A percentile compares a stretch with the other conserved stretches of the same genome.
Conservation (phyloP, 2,888 invertebrate species). For the Aricia artaxerxes region DNA sequence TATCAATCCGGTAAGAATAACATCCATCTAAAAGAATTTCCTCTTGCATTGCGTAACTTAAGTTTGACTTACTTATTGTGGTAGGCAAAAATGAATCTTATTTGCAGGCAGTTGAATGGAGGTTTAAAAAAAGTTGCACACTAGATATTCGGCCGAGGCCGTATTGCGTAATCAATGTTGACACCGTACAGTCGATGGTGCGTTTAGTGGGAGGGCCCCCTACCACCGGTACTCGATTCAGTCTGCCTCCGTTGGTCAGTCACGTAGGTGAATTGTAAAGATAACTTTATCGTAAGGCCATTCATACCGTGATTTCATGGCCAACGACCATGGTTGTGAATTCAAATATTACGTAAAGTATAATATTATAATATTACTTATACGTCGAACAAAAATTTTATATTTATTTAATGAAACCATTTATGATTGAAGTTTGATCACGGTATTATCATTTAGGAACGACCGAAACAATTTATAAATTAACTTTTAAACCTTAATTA, state of each 20-base stretch:
- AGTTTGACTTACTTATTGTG: conserved; percentile 48
- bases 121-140: conserved; percentile 34
- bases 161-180: conserved; percentile 74
- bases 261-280: conserved; percentile 1
- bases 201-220: conserved; percentile 48
- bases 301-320: background rate
- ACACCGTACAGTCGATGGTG: conserved; percentile 56
- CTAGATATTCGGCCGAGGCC: conserved; percentile 56
- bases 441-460: background rate
- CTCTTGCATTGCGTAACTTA: conserved; percentile 55
- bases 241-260: conserved; percentile 5
- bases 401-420: no score
- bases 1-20: conserved; percentile 11
- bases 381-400: no score
- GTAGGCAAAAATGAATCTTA: conserved; percentile 41
- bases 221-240: conserved; percentile 46
- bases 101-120: conserved; percentile 27
- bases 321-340: background rate
- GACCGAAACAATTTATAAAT: background rate
- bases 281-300: background rate
- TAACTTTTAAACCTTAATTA: background rate
- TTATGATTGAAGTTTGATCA: no score
- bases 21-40: conserved; percentile 40
- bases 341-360: background rate
- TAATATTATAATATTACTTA: no score